A percentile compares a stretch with the other conserved stretches of the same genome.
Evolutionary conservation across 2,888 invertebrate genomes (phyloP).

Genomic region (Gortyna flavago): DNA sequence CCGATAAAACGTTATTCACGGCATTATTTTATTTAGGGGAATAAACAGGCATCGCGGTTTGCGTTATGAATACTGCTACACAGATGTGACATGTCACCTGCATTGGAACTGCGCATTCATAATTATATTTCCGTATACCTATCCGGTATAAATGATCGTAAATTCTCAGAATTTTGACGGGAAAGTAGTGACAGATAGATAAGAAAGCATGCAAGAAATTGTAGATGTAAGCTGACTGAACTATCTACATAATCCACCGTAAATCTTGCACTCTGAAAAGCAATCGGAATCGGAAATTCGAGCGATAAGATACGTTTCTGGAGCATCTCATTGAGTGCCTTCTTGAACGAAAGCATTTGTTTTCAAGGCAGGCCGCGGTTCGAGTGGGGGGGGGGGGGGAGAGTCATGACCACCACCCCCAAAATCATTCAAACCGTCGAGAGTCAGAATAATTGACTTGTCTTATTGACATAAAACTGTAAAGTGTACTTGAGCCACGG

Average conservation of each 20-base stretch:
- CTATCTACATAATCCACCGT: neutral
- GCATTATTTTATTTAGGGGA: neutral
- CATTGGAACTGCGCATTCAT: conserved; percentile 2
- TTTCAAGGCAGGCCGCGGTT: neutral
- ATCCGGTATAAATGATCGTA: neutral
- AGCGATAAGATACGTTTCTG: conserved; percentile 14
- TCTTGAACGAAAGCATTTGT: neutral
- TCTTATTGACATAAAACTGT: too few relatives aligned
- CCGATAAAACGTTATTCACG: neutral
- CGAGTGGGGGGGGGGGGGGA: too few relatives aligned
- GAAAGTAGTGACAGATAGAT: neutral
- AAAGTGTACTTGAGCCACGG: too few relatives aligned
- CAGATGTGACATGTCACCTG: neutral
- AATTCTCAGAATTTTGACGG: neutral
- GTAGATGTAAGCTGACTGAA: neutral
- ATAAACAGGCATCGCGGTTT: neutral
- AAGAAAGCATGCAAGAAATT: neutral
- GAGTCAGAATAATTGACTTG: too few relatives aligned
- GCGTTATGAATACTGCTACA: neutral
- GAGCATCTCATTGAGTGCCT: conserved; percentile 4
- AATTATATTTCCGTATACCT: neutral
- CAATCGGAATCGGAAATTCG: neutral
- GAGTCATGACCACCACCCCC: too few relatives aligned
- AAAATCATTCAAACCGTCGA: too few relatives aligned
- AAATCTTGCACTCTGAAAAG: neutral